Base-by-base conservation (phyloP, 2,113 vertebrate species). In the Epinephelus fuscoguttatus region DNA sequence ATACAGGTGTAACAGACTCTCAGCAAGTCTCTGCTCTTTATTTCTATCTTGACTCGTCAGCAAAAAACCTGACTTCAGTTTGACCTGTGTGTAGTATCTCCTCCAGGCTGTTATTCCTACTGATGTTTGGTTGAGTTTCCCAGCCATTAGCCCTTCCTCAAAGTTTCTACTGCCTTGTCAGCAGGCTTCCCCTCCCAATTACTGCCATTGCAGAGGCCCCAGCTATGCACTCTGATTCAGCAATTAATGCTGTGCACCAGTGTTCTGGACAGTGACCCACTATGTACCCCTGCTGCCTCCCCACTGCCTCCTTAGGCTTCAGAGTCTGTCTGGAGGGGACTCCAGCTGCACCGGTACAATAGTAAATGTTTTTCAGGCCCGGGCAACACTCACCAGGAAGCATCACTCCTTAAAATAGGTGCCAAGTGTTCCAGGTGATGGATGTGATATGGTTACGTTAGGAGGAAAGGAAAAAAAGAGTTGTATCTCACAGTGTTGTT, bases 141-240 rank as follows among this genome's bases (percentile, higher is more conserved):
- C 78, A 80, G 62, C 70, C 61, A 83, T 90, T 89, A 91, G 79
- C 73, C 56, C 59, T 67, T 88, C 49, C 53, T 68, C 59, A 86
- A 89, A 88, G 87, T 88, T 91, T 81, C 67, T 52, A 75, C 64
- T 78, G 82, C 74, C 62, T 88, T 86, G 89, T 95, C 92, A 93
- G 93, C 86, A 91, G 80, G 77, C 82, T 78, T 89, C 73, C 62
- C 55, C 27, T 88, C 68, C 87, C 90, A 93, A 93, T 94, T 94
- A 93, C 88, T 85, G 75, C 71, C 82, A 77, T 91, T 80, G 89
- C 89, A 89, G 86, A 81, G 73, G 77, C 57, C 61, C 78, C 78
- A 77, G 79, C 74, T 75, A 79, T 80, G 55, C 73, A 85, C 80
- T 90, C 82, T 88, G 86, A 92, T 91, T 92, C 89, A 90, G 85